phyloP scores from a whole-genome alignment of 1,140 invertebrate species.

The Pseudomyrmex sp. region DNA sequence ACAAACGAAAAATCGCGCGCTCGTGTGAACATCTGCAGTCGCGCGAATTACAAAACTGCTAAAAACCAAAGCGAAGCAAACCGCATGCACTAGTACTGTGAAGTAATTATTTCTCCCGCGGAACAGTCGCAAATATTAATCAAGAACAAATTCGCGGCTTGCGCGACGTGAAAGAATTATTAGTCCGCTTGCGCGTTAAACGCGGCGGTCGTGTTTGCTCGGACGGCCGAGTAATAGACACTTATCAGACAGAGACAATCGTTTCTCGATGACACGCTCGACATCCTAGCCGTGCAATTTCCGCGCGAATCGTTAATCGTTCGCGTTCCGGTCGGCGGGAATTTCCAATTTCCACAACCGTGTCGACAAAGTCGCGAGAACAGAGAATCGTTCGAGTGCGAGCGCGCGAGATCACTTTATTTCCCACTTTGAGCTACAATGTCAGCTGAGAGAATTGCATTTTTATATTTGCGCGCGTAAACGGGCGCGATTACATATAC shows the following conservation, averaged over 20 bases:
- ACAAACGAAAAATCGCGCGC: neutral
- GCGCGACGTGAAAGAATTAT: neutral
- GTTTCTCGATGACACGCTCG: neutral
- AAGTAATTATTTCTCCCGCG: neutral
- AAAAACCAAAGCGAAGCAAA: slow-evolving; percentile 3
- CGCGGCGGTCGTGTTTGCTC: neutral
- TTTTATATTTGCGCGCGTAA: slow-evolving; percentile 20
- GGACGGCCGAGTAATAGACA: neutral
- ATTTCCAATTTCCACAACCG: slow-evolving; percentile 59
- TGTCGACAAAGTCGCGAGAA: neutral
- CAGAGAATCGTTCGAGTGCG: neutral
- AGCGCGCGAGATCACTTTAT: neutral
- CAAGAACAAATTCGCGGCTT: neutral
- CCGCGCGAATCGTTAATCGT: slow-evolving; percentile 38
- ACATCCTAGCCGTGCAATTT: slow-evolving; percentile 31
- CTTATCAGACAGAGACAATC: slow-evolving; percentile 40
- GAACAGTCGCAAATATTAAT: neutral
- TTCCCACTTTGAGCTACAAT: neutral
- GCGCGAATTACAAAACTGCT: neutral
- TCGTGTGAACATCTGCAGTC: neutral
- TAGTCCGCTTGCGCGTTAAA: neutral
- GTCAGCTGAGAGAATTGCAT: neutral
- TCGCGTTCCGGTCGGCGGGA: slow-evolving; percentile 39
- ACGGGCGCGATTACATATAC: neutral
- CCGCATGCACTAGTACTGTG: neutral